Evolutionary conservation across 1,140 invertebrate species (phyloP), one percentile per base, ranked within the genome.

Genomic region (Drosophila santomea): DNA sequence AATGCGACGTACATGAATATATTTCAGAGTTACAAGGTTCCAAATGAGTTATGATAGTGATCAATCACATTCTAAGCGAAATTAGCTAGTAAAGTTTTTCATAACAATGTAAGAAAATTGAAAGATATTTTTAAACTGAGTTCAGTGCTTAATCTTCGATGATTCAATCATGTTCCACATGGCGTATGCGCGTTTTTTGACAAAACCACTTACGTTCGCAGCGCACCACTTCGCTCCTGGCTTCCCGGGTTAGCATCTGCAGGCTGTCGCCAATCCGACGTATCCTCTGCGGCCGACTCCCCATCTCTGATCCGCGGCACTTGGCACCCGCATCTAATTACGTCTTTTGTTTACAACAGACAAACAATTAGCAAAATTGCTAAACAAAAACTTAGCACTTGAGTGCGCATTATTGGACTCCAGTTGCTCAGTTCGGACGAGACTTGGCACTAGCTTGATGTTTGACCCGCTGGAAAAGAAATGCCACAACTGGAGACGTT

Each of bases 291-390:
- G 76, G 58, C 4, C 47, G 63, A 10, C 64, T 68, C 73, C 48
- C 73, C 63, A 89, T 50, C 67, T 66, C 67, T 43, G 74, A 77
- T 76, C 63, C 41, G 17, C 15, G 28, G 51, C 50, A 63, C 72
- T 74, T 56, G 72, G 54, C 43, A 32, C 28, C 52, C 54, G 38
- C 61, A 74, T 74, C 52, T 64, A 74, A 62, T 74, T 67, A 35
- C 54, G 52, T 44, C 39, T 41, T 41, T 32, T 43, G 52, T 72
- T 63, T 89, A 91, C 63, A 91, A 77, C 41, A 85, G 74, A 45
- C 90, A 82, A 77, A 91, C 84, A 78, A 91, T 89, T 59, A 91
- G 69, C 80, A 91, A 83, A 54, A 91, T 85, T 41, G 84, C 81
- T 69, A 91, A 68, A 72, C 90, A 91, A 73, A 91, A 91, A 58